Percentiles rank a stretch among this genome's conserved stretches.
Conservation (phyloP, 1,140 invertebrate genomes). For the Aphelenchoides fujianensis region DNA sequence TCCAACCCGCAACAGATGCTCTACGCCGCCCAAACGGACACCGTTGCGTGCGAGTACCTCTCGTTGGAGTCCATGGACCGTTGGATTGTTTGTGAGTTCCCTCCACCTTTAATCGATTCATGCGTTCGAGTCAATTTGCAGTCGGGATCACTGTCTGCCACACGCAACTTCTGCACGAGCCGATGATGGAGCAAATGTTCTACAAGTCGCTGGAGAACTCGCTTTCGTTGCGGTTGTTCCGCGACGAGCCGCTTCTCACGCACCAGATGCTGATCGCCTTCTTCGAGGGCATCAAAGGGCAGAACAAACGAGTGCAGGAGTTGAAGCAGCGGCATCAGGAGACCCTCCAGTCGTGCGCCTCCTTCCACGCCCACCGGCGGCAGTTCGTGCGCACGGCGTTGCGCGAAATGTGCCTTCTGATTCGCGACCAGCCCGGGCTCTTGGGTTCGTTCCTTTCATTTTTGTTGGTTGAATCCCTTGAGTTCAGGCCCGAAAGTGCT, state of each 20-base stretch:
- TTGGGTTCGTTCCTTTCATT: constrained; percentile 75
- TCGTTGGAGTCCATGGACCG: constrained; percentile 89
- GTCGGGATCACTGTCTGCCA: constrained; percentile 87
- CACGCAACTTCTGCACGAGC: constrained; percentile 71
- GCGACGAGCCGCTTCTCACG: constrained; percentile 93
- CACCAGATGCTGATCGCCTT: constrained; percentile 87
- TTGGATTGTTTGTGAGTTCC: constrained; percentile 81
- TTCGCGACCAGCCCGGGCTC: constrained; percentile 94
- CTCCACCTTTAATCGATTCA: constrained; percentile 55
- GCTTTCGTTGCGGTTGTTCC: constrained; percentile 87
- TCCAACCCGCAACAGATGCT: constrained; percentile 84
- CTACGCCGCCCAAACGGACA: constrained; percentile 88
- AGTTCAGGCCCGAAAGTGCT: constrained; percentile 70
- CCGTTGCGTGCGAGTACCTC: constrained; percentile 90
- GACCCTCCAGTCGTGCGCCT: constrained; percentile 42
- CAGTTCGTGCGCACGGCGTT: constrained; percentile 92
- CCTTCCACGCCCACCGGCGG: constrained; percentile 75
- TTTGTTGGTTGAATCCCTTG: no score
- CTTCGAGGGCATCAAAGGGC: constrained; percentile 90
- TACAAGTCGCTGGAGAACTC: constrained; percentile 82
- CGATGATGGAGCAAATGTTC: constrained; percentile 80
- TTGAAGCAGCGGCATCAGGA: constrained; percentile 47
- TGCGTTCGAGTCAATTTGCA: no score
- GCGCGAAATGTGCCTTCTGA: constrained; percentile 87
- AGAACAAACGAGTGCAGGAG: constrained; percentile 46